Base-by-base conservation (phyloP, 2,888 invertebrate genomes). In the Epistrophe eligans region DNA sequence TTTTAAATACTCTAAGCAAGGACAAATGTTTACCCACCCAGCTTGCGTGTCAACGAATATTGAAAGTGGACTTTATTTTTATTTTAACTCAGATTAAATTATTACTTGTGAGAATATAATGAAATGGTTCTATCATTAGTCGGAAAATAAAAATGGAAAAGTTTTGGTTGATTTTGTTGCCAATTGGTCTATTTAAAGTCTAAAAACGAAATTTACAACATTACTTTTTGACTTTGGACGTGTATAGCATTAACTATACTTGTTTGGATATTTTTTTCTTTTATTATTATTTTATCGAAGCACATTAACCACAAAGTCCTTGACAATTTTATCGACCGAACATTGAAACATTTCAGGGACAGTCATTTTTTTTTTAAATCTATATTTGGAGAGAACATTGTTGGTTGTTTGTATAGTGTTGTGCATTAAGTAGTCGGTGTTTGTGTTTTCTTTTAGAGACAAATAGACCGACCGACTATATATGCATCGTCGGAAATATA, bases 261-360 rank as follows among this genome's bases (percentile, higher is more conserved):
- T 38, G 19, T 17, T 43, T 40, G 13, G 5, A 8, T 57, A 7
- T n/a, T 55, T 11, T 17, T 24, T 24, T 24, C 24, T 24, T 50
- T 32, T 58, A n/a, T 17, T 50, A 11, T 72, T 19, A 55, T 8
- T 55, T 52, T 50, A 64, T 60, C 38, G 40, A 52, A 72, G 45
- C 43, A 73, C 72, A 77, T 58, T 77, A 80, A 60, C 72, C 55
- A 81, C 77, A 67, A 79, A 62, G 55, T 79, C 60, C 52, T 40
- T 74, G 62, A 35, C 48, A 77, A 60, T 85, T 82, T 73, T 85
- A 85, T 85, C 85, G 85, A 85, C 82, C 58, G 74, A 72, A 72
- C 19, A 45, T 57, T 80, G 58, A 76, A 66, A 45, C 55, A 66
- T 77, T 84, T 81, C 81, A 81, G 76, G 81, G 82, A 81, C 85